Conservation (phyloP, 2,888 invertebrate genomes). For the Perizoma flavofasciatum region DNA sequence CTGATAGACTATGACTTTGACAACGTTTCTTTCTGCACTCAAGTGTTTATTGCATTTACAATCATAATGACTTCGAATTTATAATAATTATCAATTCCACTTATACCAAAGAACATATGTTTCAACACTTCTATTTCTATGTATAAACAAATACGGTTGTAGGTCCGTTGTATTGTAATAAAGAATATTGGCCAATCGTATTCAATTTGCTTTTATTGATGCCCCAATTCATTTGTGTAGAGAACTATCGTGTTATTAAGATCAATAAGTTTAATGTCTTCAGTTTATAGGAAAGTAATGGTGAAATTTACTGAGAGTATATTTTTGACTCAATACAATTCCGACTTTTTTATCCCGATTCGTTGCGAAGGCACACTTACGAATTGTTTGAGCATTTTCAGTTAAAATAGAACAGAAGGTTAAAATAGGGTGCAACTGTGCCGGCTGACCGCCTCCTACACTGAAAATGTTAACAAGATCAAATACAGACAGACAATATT, state of each 20-base stretch:
- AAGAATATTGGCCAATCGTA: conserved; percentile 41
- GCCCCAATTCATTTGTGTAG: conserved; percentile 45
- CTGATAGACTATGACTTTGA: neutral
- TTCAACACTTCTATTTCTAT: conserved; percentile 4
- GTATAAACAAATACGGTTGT: neutral
- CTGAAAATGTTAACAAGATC: conserved; percentile 45
- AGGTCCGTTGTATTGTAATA: conserved; percentile 2
- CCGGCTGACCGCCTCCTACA: conserved; percentile 40
- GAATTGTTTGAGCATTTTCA: conserved; percentile 40
- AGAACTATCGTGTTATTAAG: conserved; percentile 29
- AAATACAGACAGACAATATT: conserved; percentile 31
- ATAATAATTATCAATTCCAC: neutral
- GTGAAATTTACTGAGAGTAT: neutral
- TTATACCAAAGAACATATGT: neutral
- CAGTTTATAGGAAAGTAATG: neutral
- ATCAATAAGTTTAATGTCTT: conserved; percentile 17
- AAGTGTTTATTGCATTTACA: too few relatives aligned
- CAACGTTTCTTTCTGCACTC: too few relatives aligned
- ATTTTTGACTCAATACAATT: too few relatives aligned
- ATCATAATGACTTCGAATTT: neutral
- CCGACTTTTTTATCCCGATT: neutral
- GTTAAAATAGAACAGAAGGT: conserved; percentile 20
- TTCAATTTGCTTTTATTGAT: conserved; percentile 50
- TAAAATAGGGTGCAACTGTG: conserved; percentile 34
- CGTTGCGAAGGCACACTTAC: conserved; percentile 52